Evolutionary conservation across 30 jellyfish, hydroid and myxozoan species (phyloP).

Genomic region (Pseudorhiza aurosa): DNA sequence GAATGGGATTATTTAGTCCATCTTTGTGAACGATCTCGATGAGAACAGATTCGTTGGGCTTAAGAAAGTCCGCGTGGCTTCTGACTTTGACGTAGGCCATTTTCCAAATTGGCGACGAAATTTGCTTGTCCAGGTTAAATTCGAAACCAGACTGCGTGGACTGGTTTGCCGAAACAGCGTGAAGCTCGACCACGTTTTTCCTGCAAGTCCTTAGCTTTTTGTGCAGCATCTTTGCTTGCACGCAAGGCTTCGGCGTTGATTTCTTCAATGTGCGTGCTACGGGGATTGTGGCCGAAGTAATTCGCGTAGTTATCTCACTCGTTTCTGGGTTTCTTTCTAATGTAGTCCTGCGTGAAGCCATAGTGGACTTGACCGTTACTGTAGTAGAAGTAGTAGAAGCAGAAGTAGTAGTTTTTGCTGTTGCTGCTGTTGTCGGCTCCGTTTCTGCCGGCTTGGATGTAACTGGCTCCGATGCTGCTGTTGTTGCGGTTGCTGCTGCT

Average conservation of each 20-base stretch:
- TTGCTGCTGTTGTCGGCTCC: neutral
- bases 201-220: neutral
- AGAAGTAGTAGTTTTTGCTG: neutral
- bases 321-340: neutral
- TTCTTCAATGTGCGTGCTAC: no score
- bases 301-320: neutral
- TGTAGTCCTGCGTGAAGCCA: no score
- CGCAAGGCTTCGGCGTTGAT: slow-evolving; percentile 4
- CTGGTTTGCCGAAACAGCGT: neutral
- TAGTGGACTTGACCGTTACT: no score
- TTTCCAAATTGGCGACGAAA: neutral
- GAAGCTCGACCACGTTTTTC: neutral
- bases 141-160: neutral
- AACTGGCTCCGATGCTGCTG: neutral
- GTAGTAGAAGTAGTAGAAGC: no score
- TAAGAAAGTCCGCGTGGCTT: neutral
- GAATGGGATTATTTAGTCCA: neutral
- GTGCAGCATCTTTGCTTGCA: neutral
- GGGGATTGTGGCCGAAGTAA: no score
- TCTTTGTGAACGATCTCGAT: neutral
- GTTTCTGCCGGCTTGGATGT: neutral
- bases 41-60: neutral
- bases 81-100: neutral
- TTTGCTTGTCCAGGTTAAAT: neutral
- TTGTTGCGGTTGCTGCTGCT: neutral